Percentiles rank a stretch among this genome's conserved stretches.
Evolutionary conservation across 1,140 invertebrate species (phyloP).

Genomic region (Hesperophylax magnus): DNA sequence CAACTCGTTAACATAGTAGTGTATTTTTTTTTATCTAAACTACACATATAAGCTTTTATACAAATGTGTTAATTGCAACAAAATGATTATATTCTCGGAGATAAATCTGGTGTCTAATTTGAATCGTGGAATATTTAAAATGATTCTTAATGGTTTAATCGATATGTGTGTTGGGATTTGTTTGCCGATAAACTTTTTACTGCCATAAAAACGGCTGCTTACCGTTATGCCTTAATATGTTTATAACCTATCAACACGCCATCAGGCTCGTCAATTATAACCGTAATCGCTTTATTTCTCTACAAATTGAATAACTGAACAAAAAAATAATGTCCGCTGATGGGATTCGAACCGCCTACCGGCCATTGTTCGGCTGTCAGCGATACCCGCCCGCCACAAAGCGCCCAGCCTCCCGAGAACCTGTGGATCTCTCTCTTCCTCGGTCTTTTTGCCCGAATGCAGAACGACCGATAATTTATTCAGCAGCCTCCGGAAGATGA

Average conservation of each 20-base stretch:
- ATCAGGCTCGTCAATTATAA: conserved; percentile 2
- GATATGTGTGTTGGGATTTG: no score
- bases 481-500: conserved; percentile 52
- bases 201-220: no score
- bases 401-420: background rate
- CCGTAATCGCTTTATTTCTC: conserved; percentile 26
- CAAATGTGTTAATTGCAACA: no score
- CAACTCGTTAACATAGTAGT: no score
- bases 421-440: conserved; percentile 15
- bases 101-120: no score
- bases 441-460: background rate
- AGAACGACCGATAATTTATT: conserved; percentile 55
- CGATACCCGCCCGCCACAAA: conserved; percentile 23
- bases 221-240: background rate
- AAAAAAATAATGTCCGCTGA: conserved; percentile 17
- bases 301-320: conserved; percentile 35
- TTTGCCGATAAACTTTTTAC: no score
- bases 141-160: no score
- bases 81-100: no score
- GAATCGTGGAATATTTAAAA: no score
- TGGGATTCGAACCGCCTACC: conserved; percentile 29
- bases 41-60: no score
- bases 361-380: conserved; percentile 45
- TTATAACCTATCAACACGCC: conserved; percentile 5
- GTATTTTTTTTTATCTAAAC: no score